Evolutionary conservation across 1,140 invertebrate species (phyloP).

Genomic region (Philaenus spumarius): DNA sequence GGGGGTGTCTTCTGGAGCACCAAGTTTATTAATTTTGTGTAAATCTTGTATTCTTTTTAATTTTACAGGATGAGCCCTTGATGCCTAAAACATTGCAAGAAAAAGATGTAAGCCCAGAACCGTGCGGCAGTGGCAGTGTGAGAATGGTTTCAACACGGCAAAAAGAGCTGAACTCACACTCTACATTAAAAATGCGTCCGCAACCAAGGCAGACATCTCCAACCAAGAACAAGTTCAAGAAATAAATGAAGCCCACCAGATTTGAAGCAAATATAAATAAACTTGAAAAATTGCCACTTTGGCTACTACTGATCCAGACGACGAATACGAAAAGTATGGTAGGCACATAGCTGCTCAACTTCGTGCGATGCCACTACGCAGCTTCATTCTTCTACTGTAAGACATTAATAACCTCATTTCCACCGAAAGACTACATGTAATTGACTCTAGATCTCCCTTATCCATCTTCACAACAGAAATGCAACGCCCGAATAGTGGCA

Average conservation of each 20-base stretch:
- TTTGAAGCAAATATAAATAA: no score
- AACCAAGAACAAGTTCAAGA: background rate
- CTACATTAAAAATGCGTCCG: no score
- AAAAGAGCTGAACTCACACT: no score
- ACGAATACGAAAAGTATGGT: no score
- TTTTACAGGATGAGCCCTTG: no score
- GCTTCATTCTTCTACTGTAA: background rate
- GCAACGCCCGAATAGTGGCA: background rate
- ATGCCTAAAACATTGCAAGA: background rate
- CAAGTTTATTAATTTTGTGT: background rate
- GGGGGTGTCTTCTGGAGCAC: background rate
- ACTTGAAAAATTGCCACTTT: no score
- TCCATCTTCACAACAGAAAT: background rate
- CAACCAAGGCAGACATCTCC: no score
- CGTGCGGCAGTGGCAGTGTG: background rate
- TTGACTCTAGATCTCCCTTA: background rate
- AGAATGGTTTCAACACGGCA: background rate
- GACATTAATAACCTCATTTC: background rate
- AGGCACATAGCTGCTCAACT: conserved; percentile 10
- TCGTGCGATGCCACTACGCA: background rate
- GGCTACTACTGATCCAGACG: no score
- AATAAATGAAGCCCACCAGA: no score
- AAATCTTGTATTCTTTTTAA: background rate
- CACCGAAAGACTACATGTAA: background rate
- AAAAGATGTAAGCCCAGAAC: background rate